These are phyloP conservation scores for Porites evermanni DNA, from an alignment of 92 coral and sea anemone species.

Conservation along the genomic window DNA sequence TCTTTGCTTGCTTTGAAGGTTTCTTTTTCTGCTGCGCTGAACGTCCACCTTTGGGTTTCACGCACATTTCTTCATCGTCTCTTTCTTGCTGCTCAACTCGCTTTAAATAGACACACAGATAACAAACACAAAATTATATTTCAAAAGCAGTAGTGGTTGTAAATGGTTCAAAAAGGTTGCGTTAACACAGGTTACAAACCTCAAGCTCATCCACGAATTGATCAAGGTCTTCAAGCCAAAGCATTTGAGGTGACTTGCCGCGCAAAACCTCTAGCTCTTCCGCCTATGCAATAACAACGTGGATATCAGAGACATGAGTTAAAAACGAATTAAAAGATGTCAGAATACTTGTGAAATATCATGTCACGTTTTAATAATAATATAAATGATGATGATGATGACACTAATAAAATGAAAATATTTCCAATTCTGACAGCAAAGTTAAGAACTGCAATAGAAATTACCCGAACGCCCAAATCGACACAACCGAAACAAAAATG, in stretches of 20 bases:
- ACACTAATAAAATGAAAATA: no score
- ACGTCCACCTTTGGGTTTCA: slow-evolving; percentile 71
- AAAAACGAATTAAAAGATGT: background rate
- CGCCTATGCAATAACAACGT: slow-evolving; percentile 40
- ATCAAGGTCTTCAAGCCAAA: slow-evolving; percentile 91
- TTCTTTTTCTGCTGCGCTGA: slow-evolving; percentile 49
- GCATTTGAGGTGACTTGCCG: slow-evolving; percentile 77
- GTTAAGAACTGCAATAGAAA: background rate
- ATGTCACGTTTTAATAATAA: no score
- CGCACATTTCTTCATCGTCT: slow-evolving; percentile 69
- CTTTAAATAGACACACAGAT: slow-evolving; percentile 29
- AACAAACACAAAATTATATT: background rate
- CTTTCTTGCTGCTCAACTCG: slow-evolving; percentile 77
- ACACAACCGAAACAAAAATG: no score
- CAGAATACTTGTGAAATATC: no score
- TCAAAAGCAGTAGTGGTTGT: background rate
- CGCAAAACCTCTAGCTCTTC: slow-evolving; percentile 79
- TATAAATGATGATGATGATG: no score
- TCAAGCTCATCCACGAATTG: slow-evolving; percentile 59
- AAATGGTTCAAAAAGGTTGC: background rate
- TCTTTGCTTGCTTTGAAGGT: slow-evolving; percentile 38
- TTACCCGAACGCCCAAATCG: no score
- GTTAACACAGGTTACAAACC: slow-evolving; percentile 3
- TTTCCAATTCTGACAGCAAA: background rate
- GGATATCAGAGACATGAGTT: background rate